Evolutionary conservation across 1,140 invertebrate genomes (phyloP), one percentile per base, ranked within the genome.

Genomic region (Heterodera carotae): DNA sequence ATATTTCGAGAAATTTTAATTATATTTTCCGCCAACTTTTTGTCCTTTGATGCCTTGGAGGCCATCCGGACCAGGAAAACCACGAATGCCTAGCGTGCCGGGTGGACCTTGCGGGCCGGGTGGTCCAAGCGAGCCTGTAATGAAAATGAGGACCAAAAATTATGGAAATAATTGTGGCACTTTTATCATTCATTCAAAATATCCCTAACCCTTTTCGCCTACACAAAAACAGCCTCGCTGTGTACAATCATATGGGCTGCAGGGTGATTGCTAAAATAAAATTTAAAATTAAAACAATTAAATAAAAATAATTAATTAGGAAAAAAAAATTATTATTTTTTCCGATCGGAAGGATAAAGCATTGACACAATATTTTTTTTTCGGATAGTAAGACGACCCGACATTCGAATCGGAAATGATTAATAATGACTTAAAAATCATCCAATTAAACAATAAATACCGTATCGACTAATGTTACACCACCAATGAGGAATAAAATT

Each of bases 51-150:
- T 77, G 64, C 85, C 85, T 67, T 81, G 75, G 48, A 85, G 81
- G 31, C 85, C 85, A 84, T 86, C 85, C n/a, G 85, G 85, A 59
- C 85, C 85, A 60, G 85, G 85, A 75, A 86, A 86, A 43, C 85
- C 85, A 60, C 86, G 79, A 67, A 78, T 86, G 79, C 85, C 85
- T n/a, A 69, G 76, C 60, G 33, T 39, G 69, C 85, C 85, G 36
- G 84, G 77, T 48, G 85, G 85, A 29, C 85, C 85, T 83, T 88
- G 86, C 22, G 85, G 85, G 67, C 85, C 85, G 12, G 86, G 85
- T 60, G 81, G 76, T n/a, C 85, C 85, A 85, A 87, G 59, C 68
- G 84, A 60, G 25, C 56, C 39, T 71, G 10, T 27, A 69, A 31
- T 60, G 3, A 25, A 71, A 43, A n/a, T 36, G 1, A 43, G 6